A percentile compares a stretch with the other conserved stretches of the same genome.
These are phyloP conservation scores for Dendrolimus kikuchii DNA, from an alignment of 1,140 invertebrate genomes.

Conservation along the genomic window DNA sequence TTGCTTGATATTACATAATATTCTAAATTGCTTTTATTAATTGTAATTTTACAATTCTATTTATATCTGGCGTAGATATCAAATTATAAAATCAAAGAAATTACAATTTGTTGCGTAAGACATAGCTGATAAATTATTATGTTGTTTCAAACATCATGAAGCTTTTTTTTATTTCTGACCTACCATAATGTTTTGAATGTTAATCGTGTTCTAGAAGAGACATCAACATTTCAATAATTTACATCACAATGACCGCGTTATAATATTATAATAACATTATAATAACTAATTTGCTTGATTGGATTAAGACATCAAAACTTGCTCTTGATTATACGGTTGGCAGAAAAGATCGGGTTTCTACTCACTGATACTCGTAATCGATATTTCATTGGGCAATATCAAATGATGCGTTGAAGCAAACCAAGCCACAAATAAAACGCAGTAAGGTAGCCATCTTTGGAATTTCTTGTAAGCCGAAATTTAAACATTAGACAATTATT, in stretches of 20 bases:
- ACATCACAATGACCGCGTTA: constrained; percentile 31
- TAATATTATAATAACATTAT: constrained; percentile 34
- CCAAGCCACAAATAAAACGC: too few species aligned
- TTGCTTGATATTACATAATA: too few species aligned
- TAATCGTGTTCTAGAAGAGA: constrained; percentile 33
- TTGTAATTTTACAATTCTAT: too few species aligned
- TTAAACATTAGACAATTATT: too few species aligned
- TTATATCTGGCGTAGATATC: too few species aligned
- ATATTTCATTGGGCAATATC: constrained; percentile 14
- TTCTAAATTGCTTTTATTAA: too few species aligned
- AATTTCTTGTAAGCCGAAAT: too few species aligned
- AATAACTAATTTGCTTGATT: constrained; percentile 61
- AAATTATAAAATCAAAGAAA: too few species aligned
- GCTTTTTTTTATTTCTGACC: constrained; percentile 28
- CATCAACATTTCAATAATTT: constrained; percentile 43
- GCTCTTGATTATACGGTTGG: constrained; percentile 36
- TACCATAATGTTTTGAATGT: constrained; percentile 43
- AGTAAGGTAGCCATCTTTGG: too few species aligned
- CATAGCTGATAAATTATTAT: too few species aligned
- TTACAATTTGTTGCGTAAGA: too few species aligned
- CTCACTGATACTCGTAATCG: constrained; percentile 19
- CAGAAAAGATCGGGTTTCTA: constrained; percentile 48
- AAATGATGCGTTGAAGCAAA: neutral
- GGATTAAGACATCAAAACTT: constrained; percentile 63
- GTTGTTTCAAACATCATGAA: neutral